Evolutionary conservation across 2,797 vertebrate genomes (phyloP), one percentile per base, ranked within the genome.

Genomic region (Xenopus petersii): DNA sequence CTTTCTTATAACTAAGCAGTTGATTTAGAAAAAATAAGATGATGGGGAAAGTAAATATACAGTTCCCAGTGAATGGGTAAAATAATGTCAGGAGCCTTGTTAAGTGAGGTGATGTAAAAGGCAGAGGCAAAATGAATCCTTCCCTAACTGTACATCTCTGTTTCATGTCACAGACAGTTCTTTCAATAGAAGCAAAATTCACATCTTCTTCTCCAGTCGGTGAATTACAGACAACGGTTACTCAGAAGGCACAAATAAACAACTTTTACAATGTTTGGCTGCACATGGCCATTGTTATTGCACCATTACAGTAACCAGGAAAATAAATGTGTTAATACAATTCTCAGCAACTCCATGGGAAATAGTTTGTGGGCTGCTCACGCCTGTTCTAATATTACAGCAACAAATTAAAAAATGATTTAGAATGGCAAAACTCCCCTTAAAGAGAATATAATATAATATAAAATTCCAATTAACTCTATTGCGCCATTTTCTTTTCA

Each of bases 401-500:
- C 71, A 46, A 68, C 60, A 73, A 78, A 48, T 77, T 81, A 60
- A 84, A 85, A 80, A 80, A 85, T 82, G 83, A 82, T 84, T 87
- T 87, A 85, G 83, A 86, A 72, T 72, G 73, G 81, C 73, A 80
- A 82, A 77, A 81, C 83, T 86, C 64, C 81, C 83, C 83, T 81
- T 71, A 42, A 85, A 84, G 84, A 83, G 80, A 71, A 71, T 70
- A 62, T 84, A 81, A 83, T 82, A 89, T 81, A 82, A n/a, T 88
- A 51, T 51, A 51, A 51, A 3, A 51, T 51, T 51, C 10, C 12
- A 10, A 91, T 91, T 84, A 90, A 86, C 85, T 84, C 85, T 84
- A 87, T 84, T 89, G 88, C 88, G 88, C 81, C 79, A 81, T 84
- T 89, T 87, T 83, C 85, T 42, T 91, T 88, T 87, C 84, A 85